Base-by-base conservation (phyloP, 1,140 invertebrate genomes). In the Ectropis grisescens region DNA sequence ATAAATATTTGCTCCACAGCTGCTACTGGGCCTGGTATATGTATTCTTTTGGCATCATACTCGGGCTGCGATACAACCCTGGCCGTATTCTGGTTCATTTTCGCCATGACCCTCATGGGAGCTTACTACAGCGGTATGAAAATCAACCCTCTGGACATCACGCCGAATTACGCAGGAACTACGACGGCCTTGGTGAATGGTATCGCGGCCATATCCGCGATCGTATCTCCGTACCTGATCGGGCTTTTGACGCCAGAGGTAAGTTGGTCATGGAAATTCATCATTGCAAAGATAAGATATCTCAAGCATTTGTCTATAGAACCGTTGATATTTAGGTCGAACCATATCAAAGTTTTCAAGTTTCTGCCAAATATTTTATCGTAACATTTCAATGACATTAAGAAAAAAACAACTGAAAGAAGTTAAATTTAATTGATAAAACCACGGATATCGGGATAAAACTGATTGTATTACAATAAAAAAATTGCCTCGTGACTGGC, bases 121-220 rank as follows among this genome's bases (percentile, higher is more conserved):
- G 86, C 89, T 7, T 91, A 89, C 61, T 91, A 91, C 79, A 89
- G 89, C 27, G 89, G 89, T 19, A 89, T 91, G 85, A 91, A 91
- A 68, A 88, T 91, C 1, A 95, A 94, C 55, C 89, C 92, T 9
- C 71, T 95, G 29, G 93, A 95, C 70, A 86, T 96, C 32, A 90
- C 90, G 22, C 91, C 92, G 2, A 93, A 93, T 71, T 92, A 89
- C 72, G 91, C 92, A 8, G 92, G 93, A 28, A 90, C 90, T 1
- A 71, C 93, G 11, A 94, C 94, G 85, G 93, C 92, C 1, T 84
- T 95, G 19, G 91, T 92, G 0, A 95, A 95, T 65, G 92, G 91
- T 1, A 88, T 93, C 36, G 93, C 92, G 2, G 91, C 92, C 0
- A 83, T 94, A 2, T 89, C 92, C 28, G 93, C 91, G 7, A 93